Percentiles rank a stretch among this genome's conserved stretches.
These are phyloP conservation scores for honey bee (Apis mellifera) DNA, from an alignment of 1,140 invertebrate genomes.

Conservation along the genomic window Amel_HAv3.1 CM009931.2:10287501-10288000, in stretches of 20 bases:
- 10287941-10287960: slow-evolving; percentile 71
- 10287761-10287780: slow-evolving; percentile 16
- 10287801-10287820: slow-evolving; percentile 57
- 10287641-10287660: slow-evolving; percentile 32
- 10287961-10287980: slow-evolving; percentile 79
- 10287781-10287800: slow-evolving; percentile 51
- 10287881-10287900: slow-evolving; percentile 37
- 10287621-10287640: slow-evolving; percentile 58
- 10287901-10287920: slow-evolving; percentile 44
- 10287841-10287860: slow-evolving; percentile 24
- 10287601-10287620: slow-evolving; percentile 12
- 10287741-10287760: slow-evolving; percentile 21
- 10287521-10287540: slow-evolving; percentile 16
- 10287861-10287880: slow-evolving; percentile 32
- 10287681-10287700: slow-evolving; percentile 27
- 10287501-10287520: slow-evolving; percentile 26
- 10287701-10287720: background rate
- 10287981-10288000: slow-evolving; percentile 81
- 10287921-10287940: slow-evolving; percentile 65
- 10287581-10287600: background rate
- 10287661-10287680: slow-evolving; percentile 27
- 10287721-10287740: background rate
- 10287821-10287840: slow-evolving; percentile 61
- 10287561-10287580: background rate
- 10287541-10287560: slow-evolving; percentile 24